Base-by-base conservation (phyloP, 2,113 vertebrate genomes). In the Clarias gariepinus region DNA sequence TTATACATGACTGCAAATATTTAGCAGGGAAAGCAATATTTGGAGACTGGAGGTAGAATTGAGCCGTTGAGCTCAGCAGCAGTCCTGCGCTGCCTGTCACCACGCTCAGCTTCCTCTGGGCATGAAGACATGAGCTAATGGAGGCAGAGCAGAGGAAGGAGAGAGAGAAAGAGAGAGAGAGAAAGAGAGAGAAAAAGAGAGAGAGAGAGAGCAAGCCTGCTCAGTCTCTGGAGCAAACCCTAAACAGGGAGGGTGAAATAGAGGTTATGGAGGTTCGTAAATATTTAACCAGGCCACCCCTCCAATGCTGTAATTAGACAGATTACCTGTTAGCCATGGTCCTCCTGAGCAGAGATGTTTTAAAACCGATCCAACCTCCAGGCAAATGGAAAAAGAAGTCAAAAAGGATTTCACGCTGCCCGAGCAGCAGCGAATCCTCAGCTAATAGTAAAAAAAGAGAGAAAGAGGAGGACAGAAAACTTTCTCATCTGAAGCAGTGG, bases 261-360 rank as follows among this genome's bases (percentile, higher is more conserved):
- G 95, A 97, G 98, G 97, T 98, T 97, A 97, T 92, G 88, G 95
- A 94, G 93, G 92, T 96, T 96, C 94, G 96, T 97, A 92, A 96
- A 96, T 97, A 95, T 97, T 97, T 97, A 96, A 97, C 94, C 95
- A 92, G 94, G 95, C 95, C 96, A 96, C 95, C 96, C 94, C 95
- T 96, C 96, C 95, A 92, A 94, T 94, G 92, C 95, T 94, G 94
- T 97, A 98, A 99, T 99, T 98, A 98, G 97, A 96, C 96, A 97
- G 95, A 98, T 99, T 98, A 98, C 97, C 96, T 97, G 97, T 96
- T 97, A 97, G 96, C 95, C 95, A 96, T 95, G 96, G 95, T 94
- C 91, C 94, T 94, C 92, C 79, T 96, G 94, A 95, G 93, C 95
- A 93, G 95, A 96, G 94, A 93, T 95, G 92, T 96, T 97, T 97